Percentiles rank a stretch among this genome's conserved stretches.
These are phyloP conservation scores for Trematocara zebra DNA, from an alignment of 2,113 vertebrate species.

Conservation along the genomic window DNA sequence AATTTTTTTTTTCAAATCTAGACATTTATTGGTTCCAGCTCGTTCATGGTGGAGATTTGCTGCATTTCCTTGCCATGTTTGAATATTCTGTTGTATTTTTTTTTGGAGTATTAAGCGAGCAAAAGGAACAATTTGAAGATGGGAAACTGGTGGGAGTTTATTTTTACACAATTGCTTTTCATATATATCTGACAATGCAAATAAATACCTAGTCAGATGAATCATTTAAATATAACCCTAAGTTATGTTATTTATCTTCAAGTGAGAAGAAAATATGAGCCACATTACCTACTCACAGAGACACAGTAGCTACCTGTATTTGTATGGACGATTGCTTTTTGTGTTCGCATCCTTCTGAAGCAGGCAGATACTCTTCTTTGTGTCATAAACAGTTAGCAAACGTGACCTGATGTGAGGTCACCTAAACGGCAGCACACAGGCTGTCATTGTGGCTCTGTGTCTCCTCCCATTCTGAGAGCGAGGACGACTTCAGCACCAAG, in stretches of 20 bases:
- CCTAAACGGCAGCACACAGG: conserved; percentile 15
- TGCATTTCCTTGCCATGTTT: neutral
- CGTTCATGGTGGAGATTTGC: neutral
- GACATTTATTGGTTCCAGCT: neutral
- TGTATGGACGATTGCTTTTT: neutral
- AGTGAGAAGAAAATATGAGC: neutral
- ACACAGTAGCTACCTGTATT: conserved; percentile 1
- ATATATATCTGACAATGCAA: neutral
- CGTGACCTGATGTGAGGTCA: conserved; percentile 48
- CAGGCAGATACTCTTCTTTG: conserved; percentile 31
- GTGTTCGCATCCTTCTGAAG: neutral
- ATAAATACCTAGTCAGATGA: neutral
- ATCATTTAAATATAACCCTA: neutral
- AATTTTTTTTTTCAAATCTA: neutral
- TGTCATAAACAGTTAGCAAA: conserved; percentile 50
- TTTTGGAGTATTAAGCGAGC: neutral
- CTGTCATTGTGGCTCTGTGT: conserved; percentile 31
- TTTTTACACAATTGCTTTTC: neutral
- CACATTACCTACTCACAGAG: neutral
- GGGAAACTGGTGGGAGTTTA: neutral
- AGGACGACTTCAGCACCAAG: neutral
- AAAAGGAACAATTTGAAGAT: neutral
- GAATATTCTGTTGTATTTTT: accelerated
- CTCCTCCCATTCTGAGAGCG: conserved; percentile 16
- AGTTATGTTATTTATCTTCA: neutral